Evolutionary conservation across 2,797 vertebrate species (phyloP).

Genomic region (Atherinosoma microstoma): DNA sequence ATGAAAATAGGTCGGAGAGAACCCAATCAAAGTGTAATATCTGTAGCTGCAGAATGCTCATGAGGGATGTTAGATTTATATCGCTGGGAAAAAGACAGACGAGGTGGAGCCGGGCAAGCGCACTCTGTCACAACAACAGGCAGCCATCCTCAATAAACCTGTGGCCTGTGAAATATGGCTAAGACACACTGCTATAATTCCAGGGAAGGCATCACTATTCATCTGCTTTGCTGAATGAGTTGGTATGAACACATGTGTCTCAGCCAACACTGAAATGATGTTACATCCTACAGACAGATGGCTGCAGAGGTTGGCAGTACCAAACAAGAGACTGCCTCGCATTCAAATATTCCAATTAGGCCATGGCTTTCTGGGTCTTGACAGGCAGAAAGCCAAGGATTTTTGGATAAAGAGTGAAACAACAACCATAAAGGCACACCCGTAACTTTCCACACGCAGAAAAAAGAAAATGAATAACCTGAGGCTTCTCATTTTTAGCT

Average conservation of each 20-base stretch:
- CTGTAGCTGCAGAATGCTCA: slow-evolving; percentile 48
- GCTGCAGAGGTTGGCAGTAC: slow-evolving; percentile 31
- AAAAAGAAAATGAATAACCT: background rate
- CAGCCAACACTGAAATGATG: slow-evolving; percentile 28
- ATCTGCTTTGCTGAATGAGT: slow-evolving; percentile 41
- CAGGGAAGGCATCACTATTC: slow-evolving; percentile 16
- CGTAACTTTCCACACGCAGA: background rate
- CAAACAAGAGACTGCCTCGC: slow-evolving; percentile 41
- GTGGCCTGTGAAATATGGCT: slow-evolving; percentile 32
- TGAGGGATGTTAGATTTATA: slow-evolving; percentile 65
- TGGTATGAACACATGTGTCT: background rate
- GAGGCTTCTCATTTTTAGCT: slow-evolving; percentile 4
- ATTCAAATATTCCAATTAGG: slow-evolving; percentile 56
- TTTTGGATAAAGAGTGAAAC: slow-evolving; percentile 11
- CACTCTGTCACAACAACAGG: slow-evolving; percentile 19
- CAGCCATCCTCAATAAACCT: slow-evolving; percentile 43
- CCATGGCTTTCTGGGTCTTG: slow-evolving; percentile 53
- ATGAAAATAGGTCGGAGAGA: slow-evolving; percentile 60
- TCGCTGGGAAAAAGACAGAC: slow-evolving; percentile 35
- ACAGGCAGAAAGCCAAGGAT: slow-evolving; percentile 30
- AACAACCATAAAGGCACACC: background rate
- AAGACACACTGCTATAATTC: slow-evolving; percentile 29
- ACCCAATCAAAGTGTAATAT: slow-evolving; percentile 57
- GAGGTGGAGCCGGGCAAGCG: background rate
- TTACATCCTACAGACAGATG: slow-evolving; percentile 53